Base-by-base conservation (phyloP, 2,797 vertebrate species). In the Poeciliopsis turneri region DNA sequence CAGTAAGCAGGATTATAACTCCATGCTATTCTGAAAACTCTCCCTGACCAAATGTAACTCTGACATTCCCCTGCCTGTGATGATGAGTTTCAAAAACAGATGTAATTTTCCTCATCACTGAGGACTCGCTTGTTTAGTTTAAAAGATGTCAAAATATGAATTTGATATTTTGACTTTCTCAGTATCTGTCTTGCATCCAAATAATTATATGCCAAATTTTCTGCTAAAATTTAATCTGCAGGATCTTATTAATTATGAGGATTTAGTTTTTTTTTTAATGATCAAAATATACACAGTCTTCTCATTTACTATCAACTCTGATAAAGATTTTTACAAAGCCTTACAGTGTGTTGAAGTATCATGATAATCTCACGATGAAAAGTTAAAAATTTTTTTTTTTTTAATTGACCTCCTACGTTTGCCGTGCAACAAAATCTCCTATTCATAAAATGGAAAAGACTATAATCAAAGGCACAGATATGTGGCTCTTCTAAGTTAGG, bases 1-100 rank as follows among this genome's bases (percentile, higher is more conserved):
- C 79, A 86, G 88, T 89, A 86, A 91, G 87, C 83, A 85, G 90
- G 90, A 94, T 94, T 93, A 92, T 83, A 84, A 86, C 80, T 86
- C 47, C 57, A 59, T 49, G 3, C 82, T 91, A 90, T 89, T 80
- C 51, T 76, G 59, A 84, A 86, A 83, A 83, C 51, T 66, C 49
- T 72, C 74, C 57, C 55, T 41, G 71, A 75, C n/a, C 64, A 36
- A 23, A n/a, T 20, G 51, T 75, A 80, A 25, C 66, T 18, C 9
- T 69, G 66, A 69, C 23, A 69, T 77, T 43, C 59, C 25, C 55
- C 45, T 61, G 45, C 79, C 76, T 51, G 16, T 41, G 66, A 81
- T 75, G 23, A 53, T 30, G 46, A 75, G 76, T 71, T 86, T 86
- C 1, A 82, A 39, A 59, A 59, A 72, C 3, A 66, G 64, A 61